Conservation (phyloP, 2,113 vertebrate species). For the Aldabrachelys gigantea region DNA sequence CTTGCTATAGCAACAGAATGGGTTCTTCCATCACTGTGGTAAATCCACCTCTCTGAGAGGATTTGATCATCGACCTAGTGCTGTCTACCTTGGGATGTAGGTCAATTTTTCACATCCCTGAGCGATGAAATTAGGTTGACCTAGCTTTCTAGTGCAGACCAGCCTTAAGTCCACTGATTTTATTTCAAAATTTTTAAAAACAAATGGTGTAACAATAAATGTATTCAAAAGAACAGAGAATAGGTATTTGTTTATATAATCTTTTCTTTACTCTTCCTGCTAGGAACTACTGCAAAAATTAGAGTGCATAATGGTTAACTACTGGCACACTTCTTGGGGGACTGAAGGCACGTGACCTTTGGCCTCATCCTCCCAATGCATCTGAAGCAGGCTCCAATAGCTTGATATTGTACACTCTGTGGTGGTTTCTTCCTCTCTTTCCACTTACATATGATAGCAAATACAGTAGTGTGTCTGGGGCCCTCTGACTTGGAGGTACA, state of each 20-base stretch:
- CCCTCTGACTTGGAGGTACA: neutral
- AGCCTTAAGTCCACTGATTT: neutral
- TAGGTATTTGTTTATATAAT: neutral
- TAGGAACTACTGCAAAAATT: neutral
- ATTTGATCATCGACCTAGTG: neutral
- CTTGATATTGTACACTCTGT: neutral
- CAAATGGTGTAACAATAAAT: neutral
- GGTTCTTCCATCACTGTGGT: neutral
- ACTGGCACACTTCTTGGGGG: neutral
- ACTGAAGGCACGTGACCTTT: neutral
- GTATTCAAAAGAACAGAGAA: neutral
- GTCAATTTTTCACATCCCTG: neutral
- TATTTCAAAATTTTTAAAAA: neutral
- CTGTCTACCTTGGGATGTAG: neutral
- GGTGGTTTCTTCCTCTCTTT: neutral
- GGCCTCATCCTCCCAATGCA: neutral
- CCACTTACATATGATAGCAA: neutral
- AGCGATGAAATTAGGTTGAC: neutral
- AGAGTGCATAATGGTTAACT: neutral
- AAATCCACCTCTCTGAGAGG: neutral
- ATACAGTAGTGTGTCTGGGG: neutral
- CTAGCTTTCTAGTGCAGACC: neutral
- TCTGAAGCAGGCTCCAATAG: neutral
- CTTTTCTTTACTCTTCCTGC: neutral
- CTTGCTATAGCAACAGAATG: neutral